Base-by-base conservation (phyloP, 2,888 invertebrate genomes). In the Pammene fasciana region DNA sequence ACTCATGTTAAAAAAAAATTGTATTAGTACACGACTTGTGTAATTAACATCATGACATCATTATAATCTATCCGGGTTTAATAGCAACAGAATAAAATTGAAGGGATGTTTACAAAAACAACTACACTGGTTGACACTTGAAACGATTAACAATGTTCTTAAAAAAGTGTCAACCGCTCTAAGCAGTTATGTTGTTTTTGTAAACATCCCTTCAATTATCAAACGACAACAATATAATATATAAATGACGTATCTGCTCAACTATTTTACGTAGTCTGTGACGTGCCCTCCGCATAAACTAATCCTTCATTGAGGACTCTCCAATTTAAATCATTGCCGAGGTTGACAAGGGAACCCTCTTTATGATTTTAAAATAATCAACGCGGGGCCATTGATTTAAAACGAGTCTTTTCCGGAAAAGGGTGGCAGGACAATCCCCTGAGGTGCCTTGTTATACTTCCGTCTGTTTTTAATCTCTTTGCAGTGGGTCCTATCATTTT, bases 231-330 rank as follows among this genome's bases (percentile, higher is more conserved):
- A 8, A 4, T 48, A 8, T 48, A 1, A 48, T 16, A 0, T 13
- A 11, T 11, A 11, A 11, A 3, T 54, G 54, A 13, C 2, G n/a
- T 34, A 34, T 34, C 54, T 54, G 13, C n/a, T 34, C 8, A 34
- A 54, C 8, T n/a, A 54, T 34, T 34, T 0, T 26, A 18, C 5
- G 7, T 18, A 34, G 34, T 54, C 54, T 54, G 54, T 9, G 7
- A 26, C 26, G 6, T 52, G 84, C 78, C 81, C 82, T 80, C 88
- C 87, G 83, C 87, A 84, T 84, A 83, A 85, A 88, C 86, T 87
- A 88, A 89, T 87, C 87, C 86, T 81, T 86, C 84, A 83, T 83
- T 80, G 82, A 82, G 79, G 78, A 80, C 80, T 78, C 78, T 77
- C 78, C 79, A 79, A 83, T 85, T 85, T 83, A 79, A 85, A 87